Base-by-base conservation (phyloP, 2,797 vertebrate species). In the Tamandua tetradactyla region DNA sequence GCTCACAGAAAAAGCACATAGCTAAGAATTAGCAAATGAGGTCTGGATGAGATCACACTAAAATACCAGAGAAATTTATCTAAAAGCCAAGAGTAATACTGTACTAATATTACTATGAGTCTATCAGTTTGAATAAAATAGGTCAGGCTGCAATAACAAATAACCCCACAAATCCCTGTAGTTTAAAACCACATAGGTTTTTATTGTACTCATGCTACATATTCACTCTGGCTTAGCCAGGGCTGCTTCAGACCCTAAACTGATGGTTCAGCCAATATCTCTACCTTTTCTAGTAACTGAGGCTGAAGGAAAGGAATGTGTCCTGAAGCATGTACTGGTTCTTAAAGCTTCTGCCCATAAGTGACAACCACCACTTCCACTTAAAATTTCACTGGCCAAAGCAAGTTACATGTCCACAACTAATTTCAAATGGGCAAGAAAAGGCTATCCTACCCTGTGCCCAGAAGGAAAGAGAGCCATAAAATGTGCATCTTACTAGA, bases 41-140 rank as follows among this genome's bases (percentile, higher is more conserved):
- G 13, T 9, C 62, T 64, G 40, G 59, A 27, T 47, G 17, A 84
- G 49, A 55, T 2, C 32, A 18, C 22, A 15, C 18, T 35, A 32
- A 52, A 72, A 49, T 49, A 55, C 32, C 42, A 11, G 30, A 62
- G 14, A 82, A 57, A 68, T 13, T 20, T 18, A 79, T 30, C 59
- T 11, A 44, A 71, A 72, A 44, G 22, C 6, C 44, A 30, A 47
- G 40, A 40, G 30, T 13, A 72, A 7, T 25, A 8, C 18, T 69
- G 10, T 20, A 23, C 35, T 76, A 12, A 0, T 0, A 10, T 30
- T 9, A 12, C 14, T 40, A 4, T 8, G 1, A 61, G 40, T n/a
- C 25, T 66, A 17, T 55, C 59, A 12, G 4, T 44, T 49, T 30
- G 86, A 20, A 52, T 83, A 61, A 32, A 13, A 32, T 2, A 44